Percentiles rank a stretch among this genome's conserved stretches.
phyloP scores from a whole-genome alignment of 2,888 invertebrate genomes.

The Cheilosia vernalis region DNA sequence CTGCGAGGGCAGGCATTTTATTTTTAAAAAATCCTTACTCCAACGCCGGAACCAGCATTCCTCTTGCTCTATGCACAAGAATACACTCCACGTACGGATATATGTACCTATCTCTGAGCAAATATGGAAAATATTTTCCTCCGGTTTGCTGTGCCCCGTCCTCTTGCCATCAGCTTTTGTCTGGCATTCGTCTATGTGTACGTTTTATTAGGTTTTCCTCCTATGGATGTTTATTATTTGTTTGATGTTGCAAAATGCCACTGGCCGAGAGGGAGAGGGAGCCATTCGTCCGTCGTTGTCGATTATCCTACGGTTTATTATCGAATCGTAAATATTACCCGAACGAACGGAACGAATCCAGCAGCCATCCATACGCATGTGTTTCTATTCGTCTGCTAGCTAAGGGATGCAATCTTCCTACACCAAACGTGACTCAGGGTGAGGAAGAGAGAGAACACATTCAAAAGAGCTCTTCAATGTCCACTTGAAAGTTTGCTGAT shows the following conservation, averaged over 20 bases:
- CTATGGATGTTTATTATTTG: slow-evolving; percentile 60
- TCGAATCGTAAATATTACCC: slow-evolving; percentile 70
- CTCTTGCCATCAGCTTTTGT: slow-evolving; percentile 21
- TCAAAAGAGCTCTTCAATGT: slow-evolving; percentile 54
- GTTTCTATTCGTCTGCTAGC: background rate
- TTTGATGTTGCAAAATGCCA: slow-evolving; percentile 71
- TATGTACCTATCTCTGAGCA: slow-evolving; percentile 33
- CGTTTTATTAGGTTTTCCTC: slow-evolving; percentile 68
- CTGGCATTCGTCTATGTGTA: slow-evolving; percentile 53
- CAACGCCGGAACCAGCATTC: slow-evolving; percentile 56
- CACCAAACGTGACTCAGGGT: background rate
- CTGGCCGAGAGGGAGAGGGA: slow-evolving; percentile 22
- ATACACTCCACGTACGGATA: background rate
- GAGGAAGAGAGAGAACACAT: slow-evolving; percentile 1
- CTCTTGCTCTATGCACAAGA: slow-evolving; percentile 29
- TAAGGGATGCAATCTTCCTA: slow-evolving; percentile 33
- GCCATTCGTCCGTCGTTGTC: slow-evolving; percentile 49
- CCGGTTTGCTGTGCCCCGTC: background rate
- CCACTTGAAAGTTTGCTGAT: slow-evolving; percentile 73
- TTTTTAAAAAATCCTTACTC: slow-evolving; percentile 27
- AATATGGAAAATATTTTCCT: slow-evolving; percentile 65
- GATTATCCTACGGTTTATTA: slow-evolving; percentile 71
- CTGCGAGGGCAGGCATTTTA: background rate
- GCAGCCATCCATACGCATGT: slow-evolving; percentile 39
- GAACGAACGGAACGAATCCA: slow-evolving; percentile 60